Percentiles rank a stretch among this genome's conserved stretches.
phyloP scores from a whole-genome alignment of 2,888 invertebrate species.

The Eurois occulta region DNA sequence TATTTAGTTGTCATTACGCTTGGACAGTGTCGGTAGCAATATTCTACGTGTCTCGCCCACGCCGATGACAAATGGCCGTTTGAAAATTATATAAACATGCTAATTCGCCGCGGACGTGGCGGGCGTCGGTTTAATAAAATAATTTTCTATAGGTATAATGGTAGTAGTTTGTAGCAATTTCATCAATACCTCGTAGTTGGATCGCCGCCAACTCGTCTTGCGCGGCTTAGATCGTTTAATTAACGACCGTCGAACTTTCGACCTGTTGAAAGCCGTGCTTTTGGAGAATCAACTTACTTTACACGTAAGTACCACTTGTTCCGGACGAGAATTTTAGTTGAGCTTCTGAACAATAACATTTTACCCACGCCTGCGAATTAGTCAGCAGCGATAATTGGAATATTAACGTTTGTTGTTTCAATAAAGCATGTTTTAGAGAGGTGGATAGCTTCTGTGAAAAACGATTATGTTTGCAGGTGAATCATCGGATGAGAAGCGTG shows the following conservation, averaged over 20 bases:
- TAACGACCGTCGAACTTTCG: slow-evolving; percentile 89
- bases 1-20: slow-evolving; percentile 60
- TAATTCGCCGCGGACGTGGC: slow-evolving; percentile 77
- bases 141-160: slow-evolving; percentile 78
- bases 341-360: slow-evolving; percentile 64
- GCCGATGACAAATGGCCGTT: slow-evolving; percentile 77
- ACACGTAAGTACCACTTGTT: slow-evolving; percentile 78
- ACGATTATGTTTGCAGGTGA: slow-evolving; percentile 51
- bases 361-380: slow-evolving; percentile 48
- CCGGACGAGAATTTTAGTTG: slow-evolving; percentile 74
- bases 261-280: slow-evolving; percentile 89
- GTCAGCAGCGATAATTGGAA: slow-evolving; percentile 54
- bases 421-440: slow-evolving; percentile 40
- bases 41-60: slow-evolving; percentile 71
- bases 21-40: slow-evolving; percentile 67
- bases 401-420: slow-evolving; percentile 59
- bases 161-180: slow-evolving; percentile 85
- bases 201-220: slow-evolving; percentile 83
- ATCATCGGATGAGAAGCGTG: slow-evolving; percentile 52
- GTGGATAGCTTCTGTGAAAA: slow-evolving; percentile 51
- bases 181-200: slow-evolving; percentile 85
- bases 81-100: slow-evolving; percentile 77
- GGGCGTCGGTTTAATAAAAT: slow-evolving; percentile 76
- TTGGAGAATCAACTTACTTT: slow-evolving; percentile 83
- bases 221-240: slow-evolving; percentile 89